Evolutionary conservation across 2,113 vertebrate species (phyloP).

Genomic region (Poicephalus gulielmi): DNA sequence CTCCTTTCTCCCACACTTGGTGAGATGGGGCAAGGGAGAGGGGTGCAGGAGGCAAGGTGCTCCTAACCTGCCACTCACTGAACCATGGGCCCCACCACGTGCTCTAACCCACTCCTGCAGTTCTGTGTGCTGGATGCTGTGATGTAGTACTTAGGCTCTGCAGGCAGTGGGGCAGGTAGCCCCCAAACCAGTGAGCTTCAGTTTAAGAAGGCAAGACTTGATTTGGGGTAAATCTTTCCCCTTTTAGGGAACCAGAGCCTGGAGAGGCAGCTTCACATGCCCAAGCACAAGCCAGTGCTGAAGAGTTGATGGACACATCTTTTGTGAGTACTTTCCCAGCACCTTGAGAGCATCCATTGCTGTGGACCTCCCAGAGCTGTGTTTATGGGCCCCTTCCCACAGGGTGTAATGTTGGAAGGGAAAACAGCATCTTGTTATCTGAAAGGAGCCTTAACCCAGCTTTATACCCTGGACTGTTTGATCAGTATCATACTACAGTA

Average conservation of each 20-base stretch:
- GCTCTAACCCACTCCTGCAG: not conserved
- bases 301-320: not conserved
- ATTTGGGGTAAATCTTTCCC: not conserved
- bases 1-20: not conserved
- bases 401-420: not conserved
- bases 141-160: not conserved
- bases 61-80: not conserved
- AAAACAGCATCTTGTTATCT: not conserved
- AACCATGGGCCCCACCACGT: rapidly evolving
- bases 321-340: not conserved
- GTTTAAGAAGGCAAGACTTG: not conserved
- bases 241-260: not conserved
- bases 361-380: not conserved
- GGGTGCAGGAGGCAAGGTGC: not conserved
- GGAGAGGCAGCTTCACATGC: not conserved
- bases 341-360: not conserved
- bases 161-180: not conserved
- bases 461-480: not conserved
- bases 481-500: not conserved
- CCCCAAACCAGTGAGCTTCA: not conserved
- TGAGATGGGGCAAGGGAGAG: not conserved
- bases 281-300: not conserved
- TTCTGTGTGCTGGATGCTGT: not conserved
- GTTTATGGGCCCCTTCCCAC: not conserved
- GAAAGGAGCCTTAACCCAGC: not conserved